These are phyloP conservation scores for Drosophila tropicalis DNA, from an alignment of 1,140 invertebrate species.

Conservation along the genomic window DNA sequence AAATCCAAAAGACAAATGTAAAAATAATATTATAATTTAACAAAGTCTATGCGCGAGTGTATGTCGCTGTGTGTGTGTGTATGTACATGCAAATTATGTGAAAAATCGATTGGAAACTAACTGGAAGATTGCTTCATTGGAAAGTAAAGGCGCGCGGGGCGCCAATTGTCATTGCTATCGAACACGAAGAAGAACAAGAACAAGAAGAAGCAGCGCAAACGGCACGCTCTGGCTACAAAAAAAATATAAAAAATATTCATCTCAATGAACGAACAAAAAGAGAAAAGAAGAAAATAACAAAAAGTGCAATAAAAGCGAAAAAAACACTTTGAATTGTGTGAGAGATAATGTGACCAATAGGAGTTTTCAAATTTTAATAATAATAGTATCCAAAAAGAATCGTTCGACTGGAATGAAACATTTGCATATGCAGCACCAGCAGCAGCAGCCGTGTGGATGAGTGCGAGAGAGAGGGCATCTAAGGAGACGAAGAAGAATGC, in stretches of 20 bases:
- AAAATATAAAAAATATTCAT: background rate
- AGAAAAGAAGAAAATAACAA: constrained; percentile 12
- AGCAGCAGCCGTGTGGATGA: constrained; percentile 11
- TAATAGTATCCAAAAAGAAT: background rate
- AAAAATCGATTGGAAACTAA: constrained; percentile 82
- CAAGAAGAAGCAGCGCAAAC: constrained; percentile 53
- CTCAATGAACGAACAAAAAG: constrained; percentile 30
- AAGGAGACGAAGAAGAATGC: constrained; percentile 12
- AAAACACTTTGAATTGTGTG: constrained; percentile 11
- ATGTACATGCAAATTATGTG: constrained; percentile 65
- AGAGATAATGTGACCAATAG: constrained; percentile 19
- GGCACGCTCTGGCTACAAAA: constrained; percentile 28
- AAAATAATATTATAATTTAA: background rate
- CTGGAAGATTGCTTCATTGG: constrained; percentile 63
- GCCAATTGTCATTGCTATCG: constrained; percentile 76
- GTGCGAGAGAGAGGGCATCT: constrained; percentile 9
- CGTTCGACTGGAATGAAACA: constrained; percentile 29
- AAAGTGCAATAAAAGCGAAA: constrained; percentile 20
- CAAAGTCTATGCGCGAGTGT: constrained; percentile 16
- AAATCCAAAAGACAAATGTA: background rate
- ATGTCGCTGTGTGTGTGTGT: constrained; percentile 39
- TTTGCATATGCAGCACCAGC: constrained; percentile 45
- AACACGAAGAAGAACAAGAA: constrained; percentile 69
- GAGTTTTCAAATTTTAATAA: constrained; percentile 34
- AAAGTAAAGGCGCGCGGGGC: constrained; percentile 46